Evolutionary conservation across 2,888 invertebrate genomes (phyloP).

Genomic region (Allacma fusca): DNA sequence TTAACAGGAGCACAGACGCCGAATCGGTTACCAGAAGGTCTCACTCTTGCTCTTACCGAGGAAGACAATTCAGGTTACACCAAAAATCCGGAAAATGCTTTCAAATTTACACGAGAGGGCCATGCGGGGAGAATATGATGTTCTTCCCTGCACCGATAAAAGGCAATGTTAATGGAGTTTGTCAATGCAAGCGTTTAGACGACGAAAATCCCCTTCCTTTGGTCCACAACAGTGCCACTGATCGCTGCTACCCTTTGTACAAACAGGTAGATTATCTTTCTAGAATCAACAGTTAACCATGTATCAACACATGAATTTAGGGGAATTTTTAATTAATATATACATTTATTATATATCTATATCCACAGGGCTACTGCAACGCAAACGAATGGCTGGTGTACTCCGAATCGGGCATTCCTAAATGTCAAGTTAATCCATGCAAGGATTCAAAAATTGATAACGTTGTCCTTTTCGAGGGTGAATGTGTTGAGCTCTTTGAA

Average conservation of each 20-base stretch:
- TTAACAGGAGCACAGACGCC: too few relatives aligned
- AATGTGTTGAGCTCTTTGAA: background rate
- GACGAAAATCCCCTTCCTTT: background rate
- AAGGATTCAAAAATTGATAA: background rate
- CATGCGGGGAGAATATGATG: conserved; percentile 5
- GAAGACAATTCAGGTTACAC: background rate
- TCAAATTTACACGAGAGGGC: background rate
- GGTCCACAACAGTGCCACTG: background rate
- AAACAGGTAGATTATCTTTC: background rate
- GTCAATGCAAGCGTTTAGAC: background rate
- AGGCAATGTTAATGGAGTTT: background rate
- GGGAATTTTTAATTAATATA: background rate
- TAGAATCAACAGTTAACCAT: too few relatives aligned
- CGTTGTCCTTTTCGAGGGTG: background rate
- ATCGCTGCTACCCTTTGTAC: background rate
- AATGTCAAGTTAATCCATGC: background rate
- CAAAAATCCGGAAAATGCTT: background rate
- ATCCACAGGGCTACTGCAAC: background rate
- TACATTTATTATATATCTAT: background rate
- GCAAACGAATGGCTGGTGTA: background rate
- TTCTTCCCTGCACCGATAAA: background rate
- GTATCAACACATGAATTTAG: too few relatives aligned
- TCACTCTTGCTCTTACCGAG: background rate
- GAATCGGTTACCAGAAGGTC: too few relatives aligned
- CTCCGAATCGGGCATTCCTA: background rate